Base-by-base conservation (phyloP, 2,797 vertebrate genomes). In the Lagorchestes hirsutus region DNA sequence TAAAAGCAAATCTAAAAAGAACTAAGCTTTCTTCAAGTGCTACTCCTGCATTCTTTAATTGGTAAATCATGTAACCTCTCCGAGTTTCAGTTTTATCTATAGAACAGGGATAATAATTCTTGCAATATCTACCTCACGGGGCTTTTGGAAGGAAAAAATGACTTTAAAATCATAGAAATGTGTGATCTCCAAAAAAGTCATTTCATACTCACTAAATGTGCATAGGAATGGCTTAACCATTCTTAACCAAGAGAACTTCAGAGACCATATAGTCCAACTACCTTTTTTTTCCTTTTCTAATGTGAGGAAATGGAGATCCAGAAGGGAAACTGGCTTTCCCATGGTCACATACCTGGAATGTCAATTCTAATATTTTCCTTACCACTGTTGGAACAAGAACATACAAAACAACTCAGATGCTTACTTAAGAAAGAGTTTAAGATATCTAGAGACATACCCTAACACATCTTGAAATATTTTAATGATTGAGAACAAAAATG, bases 231-330 rank as follows among this genome's bases (percentile, higher is more conserved):
- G 27, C 74, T 87, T 50, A 46, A 16, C 9, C 40, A 52, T 52
- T 52, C 52, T 52, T 52, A 52, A 52, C 52, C 52, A 52, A 82
- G 22, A 82, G 74, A 22, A 46, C 74, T 82, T 82, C n/a, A 82
- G 74, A 40, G n/a, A 46, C 46, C 74, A 46, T 46, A 40, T 27
- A 82, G 9, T 46, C 1, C 40, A 87, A 46, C 40, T 27, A 50
- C 2, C 46, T 46, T 46, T 40, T 46, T 11, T 87, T 14, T 34
- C 10, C 14, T 54, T 94, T 94, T 93, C 55, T 67, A 40, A 50
- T 24, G 58, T 59, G 90, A 92, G 11, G 54, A 91, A 58, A 92
- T n/a, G 55, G 62, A 93, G 55, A 55, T 96, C 16, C 92, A 34
- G 34, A 93, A 92, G 90, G 50, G 59, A 28, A 54, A 90, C 13